Evolutionary conservation across 2,888 invertebrate species (phyloP), one percentile per base, ranked within the genome.

Genomic region (Leptinotarsa juncta): DNA sequence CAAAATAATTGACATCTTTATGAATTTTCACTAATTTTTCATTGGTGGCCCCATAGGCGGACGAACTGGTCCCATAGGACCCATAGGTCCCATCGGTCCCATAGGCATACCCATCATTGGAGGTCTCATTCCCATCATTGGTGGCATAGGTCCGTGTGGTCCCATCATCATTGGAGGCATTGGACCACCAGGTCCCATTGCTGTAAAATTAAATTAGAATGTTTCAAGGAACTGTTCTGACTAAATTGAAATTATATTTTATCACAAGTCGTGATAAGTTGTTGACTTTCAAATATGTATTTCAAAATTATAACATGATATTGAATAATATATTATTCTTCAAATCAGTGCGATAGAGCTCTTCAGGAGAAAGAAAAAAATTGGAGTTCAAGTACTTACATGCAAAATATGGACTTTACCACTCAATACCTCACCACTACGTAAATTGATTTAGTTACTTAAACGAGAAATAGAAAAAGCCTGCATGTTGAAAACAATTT

Each of bases 101-200:
- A 95, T 92, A 84, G 93, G 93, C 76, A 93, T 93, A 4, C 94
- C 94, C 89, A 94, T 94, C 90, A 94, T 94, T 23, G 94, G 94
- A 2, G 95, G 94, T 49, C 93, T 91, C 93, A 95, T 94, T 20
- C 92, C 91, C 92, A 95, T 95, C 94, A 94, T 95, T 0, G 93
- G 93, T 18, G 93, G 93, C 91, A 93, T 92, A 2, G 93, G 93
- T 14, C 93, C 93, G 77, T 92, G 93, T 2, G 93, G 93, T 0
- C 93, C 93, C 92, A 93, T 90, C 90, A 91, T 91, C 90, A 91
- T 90, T 0, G 90, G 90, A 1, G 91, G 89, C 87, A 89, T 89
- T 65, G 88, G 89, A 65, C 88, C 89, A 75, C 89, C 88, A 75
- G 87, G 88, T 55, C 86, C 86, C 88, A 89, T 89, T 49, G 86